These are phyloP conservation scores for Lithobates pipiens DNA, from an alignment of 2,797 vertebrate species.

Conservation along the genomic window DNA sequence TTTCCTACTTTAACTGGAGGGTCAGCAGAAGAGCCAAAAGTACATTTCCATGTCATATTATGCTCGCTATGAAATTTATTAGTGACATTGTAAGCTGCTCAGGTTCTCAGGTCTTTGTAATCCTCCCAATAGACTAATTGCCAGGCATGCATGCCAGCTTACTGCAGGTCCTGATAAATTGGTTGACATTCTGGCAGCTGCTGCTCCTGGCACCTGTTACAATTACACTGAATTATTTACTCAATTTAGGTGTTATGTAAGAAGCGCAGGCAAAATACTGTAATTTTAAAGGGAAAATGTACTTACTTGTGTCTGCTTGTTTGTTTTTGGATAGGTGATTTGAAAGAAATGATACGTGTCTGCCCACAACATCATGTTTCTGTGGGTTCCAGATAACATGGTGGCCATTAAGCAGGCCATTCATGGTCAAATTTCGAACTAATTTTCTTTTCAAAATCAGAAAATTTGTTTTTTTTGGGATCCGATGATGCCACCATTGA, in stretches of 20 bases:
- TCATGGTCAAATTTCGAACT: too few species aligned
- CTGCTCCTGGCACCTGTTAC: not conserved
- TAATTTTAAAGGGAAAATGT: not conserved
- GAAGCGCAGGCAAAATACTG: not conserved
- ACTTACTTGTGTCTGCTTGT: too few species aligned
- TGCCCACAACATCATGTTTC: too few species aligned
- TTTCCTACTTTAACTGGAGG: too few species aligned
- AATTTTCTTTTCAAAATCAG: too few species aligned
- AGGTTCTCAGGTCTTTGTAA: not conserved
- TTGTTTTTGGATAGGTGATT: too few species aligned
- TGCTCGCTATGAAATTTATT: not conserved
- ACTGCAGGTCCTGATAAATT: not conserved
- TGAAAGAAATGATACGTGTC: too few species aligned
- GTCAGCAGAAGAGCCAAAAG: not conserved
- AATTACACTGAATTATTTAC: not conserved
- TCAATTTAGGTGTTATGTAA: not conserved
- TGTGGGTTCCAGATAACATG: too few species aligned
- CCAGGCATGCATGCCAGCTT: not conserved
- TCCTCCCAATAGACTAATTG: constrained; percentile 27
- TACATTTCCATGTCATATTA: not conserved
- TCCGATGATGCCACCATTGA: too few species aligned
- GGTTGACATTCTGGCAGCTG: constrained; percentile 29
- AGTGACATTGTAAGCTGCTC: constrained; percentile 1
- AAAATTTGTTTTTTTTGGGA: too few species aligned
- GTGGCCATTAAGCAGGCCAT: too few species aligned